Conservation (phyloP, 92 coral and sea anemone species). For the Parazoanthus atlanticus region DNA sequence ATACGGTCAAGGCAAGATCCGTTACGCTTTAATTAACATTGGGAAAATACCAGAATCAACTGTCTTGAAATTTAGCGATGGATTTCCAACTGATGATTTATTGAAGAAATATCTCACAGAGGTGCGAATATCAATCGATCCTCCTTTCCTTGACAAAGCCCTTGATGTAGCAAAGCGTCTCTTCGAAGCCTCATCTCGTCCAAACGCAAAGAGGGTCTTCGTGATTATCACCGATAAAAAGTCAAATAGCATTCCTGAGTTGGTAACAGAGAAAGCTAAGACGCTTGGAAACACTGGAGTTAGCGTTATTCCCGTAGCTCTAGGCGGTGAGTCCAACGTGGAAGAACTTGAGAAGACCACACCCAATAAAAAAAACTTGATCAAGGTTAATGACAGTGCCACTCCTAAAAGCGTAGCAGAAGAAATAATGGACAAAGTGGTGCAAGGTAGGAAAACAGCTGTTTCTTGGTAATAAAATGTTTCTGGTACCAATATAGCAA, state of each 20-base stretch:
- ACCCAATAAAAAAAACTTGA: constrained; percentile 51
- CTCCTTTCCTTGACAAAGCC: constrained; percentile 65
- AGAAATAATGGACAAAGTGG: constrained; percentile 66
- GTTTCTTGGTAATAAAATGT: background rate
- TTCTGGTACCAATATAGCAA: background rate
- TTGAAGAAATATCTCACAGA: background rate
- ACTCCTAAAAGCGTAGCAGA: constrained; percentile 51
- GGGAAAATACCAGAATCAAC: constrained; percentile 19
- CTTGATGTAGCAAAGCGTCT: constrained; percentile 67
- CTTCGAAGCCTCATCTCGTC: constrained; percentile 55
- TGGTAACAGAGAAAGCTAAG: constrained; percentile 58
- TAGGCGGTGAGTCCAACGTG: constrained; percentile 78
- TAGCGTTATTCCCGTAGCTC: constrained; percentile 75
- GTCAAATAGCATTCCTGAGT: constrained; percentile 60
- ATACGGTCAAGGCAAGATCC: constrained; percentile 39
- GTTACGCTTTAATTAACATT: constrained; percentile 29
- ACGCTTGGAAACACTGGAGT: constrained; percentile 66
- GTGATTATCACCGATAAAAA: constrained; percentile 80
- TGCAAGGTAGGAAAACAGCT: constrained; percentile 64
- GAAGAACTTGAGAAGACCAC: constrained; percentile 57
- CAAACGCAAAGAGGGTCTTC: constrained; percentile 55
- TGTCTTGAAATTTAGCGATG: constrained; percentile 20
- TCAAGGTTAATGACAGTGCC: constrained; percentile 28
- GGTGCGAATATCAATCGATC: constrained; percentile 3
- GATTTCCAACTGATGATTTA: constrained; percentile 11